Evolutionary conservation across 2,113 vertebrate genomes (phyloP), one percentile per base, ranked within the genome.

Genomic region (Callithrix jacchus): DNA sequence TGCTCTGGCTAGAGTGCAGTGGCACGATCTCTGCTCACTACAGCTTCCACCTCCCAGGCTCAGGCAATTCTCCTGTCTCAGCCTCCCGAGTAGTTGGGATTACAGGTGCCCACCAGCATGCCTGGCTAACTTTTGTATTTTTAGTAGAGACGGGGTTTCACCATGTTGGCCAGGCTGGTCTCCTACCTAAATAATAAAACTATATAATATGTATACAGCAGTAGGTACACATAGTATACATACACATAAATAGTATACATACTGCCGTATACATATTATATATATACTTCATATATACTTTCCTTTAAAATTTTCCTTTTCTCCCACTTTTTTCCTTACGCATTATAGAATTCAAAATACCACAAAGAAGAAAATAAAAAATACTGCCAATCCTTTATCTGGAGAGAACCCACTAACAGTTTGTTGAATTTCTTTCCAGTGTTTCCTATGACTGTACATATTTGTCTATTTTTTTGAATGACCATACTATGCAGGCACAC

Each of bases 331-430:
- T 23, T 61, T 40, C n/a, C 30, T 81, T 23, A 54, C 84, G 30
- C 6, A 16, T 83, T 54, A 8, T 87, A 87, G 71, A 79, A 73
- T 87, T 14, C 4, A 58, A 20, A 91, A 40, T 84, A 94, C 73
- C 77, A n/a, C 37, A 80, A 93, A 94, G 64, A 94, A 89, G 76
- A 80, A 87, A 83, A 52, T 64, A 80, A 80, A 71, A 91, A 89
- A 66, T 81, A 58, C 42, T 92, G 64, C 86, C 49, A 82, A 25
- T 54, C 8, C 4, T 91, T 91, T 95, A 30, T 94, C 20, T 92
- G 84, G 21, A 74, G 37, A 83, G 52, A 94, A 35, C 16, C 18
- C 27, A 79, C 61, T 71, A 49, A 58, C 6, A 45, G 30, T 87
- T 82, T 73, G 20, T 30, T 25, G 21, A 49, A 74, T 82, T 56